These are phyloP conservation scores for Bombus superbus DNA, from an alignment of 1,140 invertebrate species.

Conservation along the genomic window DNA sequence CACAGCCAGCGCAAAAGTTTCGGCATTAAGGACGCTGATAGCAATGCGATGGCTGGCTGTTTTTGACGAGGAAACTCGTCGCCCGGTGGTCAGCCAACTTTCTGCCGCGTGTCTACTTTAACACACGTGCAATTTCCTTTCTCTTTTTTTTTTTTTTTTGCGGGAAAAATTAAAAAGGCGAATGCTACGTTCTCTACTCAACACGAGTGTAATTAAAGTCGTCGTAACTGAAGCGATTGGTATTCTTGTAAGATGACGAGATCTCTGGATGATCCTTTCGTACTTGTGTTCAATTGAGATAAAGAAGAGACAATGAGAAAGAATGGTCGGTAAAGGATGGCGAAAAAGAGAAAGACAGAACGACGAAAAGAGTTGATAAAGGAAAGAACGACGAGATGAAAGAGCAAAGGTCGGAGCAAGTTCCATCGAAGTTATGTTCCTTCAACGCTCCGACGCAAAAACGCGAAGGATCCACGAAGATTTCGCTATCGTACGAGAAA, in stretches of 20 bases:
- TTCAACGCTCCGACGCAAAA: background rate
- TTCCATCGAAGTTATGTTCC: background rate
- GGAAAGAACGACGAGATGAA: background rate
- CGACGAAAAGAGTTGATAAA: background rate
- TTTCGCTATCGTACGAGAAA: background rate
- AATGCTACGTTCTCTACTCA: background rate
- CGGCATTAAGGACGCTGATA: conserved; percentile 63
- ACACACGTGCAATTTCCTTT: background rate
- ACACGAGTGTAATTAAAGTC: background rate
- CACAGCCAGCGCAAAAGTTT: conserved; percentile 50
- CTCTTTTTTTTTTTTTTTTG: background rate
- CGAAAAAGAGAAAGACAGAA: background rate
- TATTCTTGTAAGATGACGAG: background rate
- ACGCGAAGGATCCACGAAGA: background rate
- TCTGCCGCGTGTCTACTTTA: background rate
- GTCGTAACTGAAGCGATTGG: background rate
- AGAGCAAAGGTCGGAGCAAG: background rate
- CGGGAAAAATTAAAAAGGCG: background rate
- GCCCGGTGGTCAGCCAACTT: conserved; percentile 16
- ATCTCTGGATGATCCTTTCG: background rate
- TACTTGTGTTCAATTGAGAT: background rate
- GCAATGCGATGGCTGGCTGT: conserved; percentile 56
- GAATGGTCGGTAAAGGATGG: background rate
- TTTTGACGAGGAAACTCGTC: conserved; percentile 61
- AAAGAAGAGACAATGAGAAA: background rate